Conservation (phyloP, 2,888 invertebrate genomes). For the Reticulitermes lucifugus region DNA sequence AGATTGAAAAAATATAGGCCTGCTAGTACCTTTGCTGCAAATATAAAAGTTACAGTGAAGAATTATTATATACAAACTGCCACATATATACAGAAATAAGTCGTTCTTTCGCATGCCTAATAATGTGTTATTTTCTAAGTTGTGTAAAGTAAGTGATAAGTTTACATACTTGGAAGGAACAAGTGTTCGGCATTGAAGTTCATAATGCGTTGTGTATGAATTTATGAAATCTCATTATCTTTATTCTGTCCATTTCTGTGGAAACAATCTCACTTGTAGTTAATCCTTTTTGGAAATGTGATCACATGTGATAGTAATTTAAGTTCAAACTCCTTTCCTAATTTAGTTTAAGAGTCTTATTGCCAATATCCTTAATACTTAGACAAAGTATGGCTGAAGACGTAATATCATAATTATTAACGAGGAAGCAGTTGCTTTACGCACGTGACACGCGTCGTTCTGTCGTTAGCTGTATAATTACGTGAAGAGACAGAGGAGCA, state of each 20-base stretch:
- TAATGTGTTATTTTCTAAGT: too few species aligned
- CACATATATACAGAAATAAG: too few species aligned
- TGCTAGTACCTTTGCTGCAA: too few species aligned
- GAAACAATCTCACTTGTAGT: neutral
- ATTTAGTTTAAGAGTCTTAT: neutral
- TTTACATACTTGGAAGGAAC: neutral
- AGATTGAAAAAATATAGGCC: too few species aligned
- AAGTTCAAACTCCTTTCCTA: neutral
- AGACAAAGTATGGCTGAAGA: neutral
- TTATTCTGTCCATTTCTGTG: neutral
- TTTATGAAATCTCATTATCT: neutral
- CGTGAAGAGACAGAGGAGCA: neutral
- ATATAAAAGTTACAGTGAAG: too few species aligned
- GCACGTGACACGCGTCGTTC: neutral
- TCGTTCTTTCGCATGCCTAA: too few species aligned
- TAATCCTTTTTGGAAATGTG: constrained; percentile 18
- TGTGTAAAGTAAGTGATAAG: too few species aligned
- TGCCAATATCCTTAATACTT: neutral
- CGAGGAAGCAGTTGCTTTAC: neutral
- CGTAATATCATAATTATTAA: neutral
- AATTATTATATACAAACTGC: too few species aligned
- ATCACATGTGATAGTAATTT: constrained; percentile 9
- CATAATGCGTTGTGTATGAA: neutral
- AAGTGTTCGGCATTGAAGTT: neutral
- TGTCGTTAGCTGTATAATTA: neutral